phyloP scores from a whole-genome alignment of 2,113 vertebrate species.

The Leptosomus discolor region DNA sequence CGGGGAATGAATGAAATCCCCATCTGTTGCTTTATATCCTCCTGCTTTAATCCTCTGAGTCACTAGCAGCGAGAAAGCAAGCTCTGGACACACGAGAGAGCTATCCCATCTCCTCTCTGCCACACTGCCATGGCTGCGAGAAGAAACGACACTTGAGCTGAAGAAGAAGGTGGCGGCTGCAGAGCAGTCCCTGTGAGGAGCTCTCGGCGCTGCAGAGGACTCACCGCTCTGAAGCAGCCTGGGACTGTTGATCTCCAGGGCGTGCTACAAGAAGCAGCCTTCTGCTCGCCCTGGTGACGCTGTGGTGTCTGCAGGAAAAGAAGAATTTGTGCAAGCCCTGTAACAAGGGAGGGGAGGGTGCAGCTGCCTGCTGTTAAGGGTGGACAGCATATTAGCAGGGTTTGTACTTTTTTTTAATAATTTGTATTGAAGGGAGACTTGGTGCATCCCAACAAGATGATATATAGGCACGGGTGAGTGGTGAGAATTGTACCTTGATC shows the following conservation, averaged over 20 bases:
- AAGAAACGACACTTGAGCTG: background rate
- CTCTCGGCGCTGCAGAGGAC: background rate
- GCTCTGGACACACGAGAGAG: background rate
- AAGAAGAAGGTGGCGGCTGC: background rate
- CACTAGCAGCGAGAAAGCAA: background rate
- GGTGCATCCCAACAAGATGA: background rate
- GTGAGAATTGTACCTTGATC: background rate
- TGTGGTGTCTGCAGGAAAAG: background rate
- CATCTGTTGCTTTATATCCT: constrained; percentile 41
- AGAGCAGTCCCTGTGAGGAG: background rate
- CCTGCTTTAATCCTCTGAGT: constrained; percentile 30
- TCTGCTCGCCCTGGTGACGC: background rate
- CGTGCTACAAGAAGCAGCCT: background rate
- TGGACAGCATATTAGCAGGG: background rate
- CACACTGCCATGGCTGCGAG: background rate
- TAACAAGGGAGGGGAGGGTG: background rate
- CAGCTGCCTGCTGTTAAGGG: background rate
- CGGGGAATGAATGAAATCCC: constrained; percentile 35
- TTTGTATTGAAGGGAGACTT: background rate
- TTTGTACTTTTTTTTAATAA: background rate
- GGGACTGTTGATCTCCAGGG: background rate
- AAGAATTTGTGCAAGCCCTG: background rate
- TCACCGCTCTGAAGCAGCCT: background rate
- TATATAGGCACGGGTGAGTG: background rate
- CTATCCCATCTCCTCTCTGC: background rate